phyloP scores from a whole-genome alignment of 2,113 vertebrate species.

The Phalacrocorax aristotelis region DNA sequence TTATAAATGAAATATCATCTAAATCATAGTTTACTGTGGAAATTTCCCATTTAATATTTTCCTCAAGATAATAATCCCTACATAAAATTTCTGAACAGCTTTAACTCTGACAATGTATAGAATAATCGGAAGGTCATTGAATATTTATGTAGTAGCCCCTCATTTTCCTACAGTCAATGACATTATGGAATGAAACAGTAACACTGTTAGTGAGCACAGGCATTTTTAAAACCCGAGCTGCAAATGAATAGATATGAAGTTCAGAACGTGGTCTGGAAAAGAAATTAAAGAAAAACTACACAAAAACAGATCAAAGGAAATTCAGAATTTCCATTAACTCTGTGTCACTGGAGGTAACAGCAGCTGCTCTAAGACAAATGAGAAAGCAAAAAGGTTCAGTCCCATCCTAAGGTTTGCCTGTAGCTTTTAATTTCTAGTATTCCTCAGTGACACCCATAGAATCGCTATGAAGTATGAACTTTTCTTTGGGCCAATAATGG shows the following conservation, averaged over 20 bases:
- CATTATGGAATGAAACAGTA: background rate
- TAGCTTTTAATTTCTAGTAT: background rate
- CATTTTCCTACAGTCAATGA: background rate
- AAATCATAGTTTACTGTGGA: background rate
- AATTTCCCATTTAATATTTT: background rate
- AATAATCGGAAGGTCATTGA: background rate
- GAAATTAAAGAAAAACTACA: background rate
- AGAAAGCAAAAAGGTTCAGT: background rate
- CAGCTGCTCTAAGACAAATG: background rate
- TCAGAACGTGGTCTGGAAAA: background rate
- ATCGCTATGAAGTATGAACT: background rate
- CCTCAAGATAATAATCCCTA: background rate
- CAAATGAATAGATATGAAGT: background rate
- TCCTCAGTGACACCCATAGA: background rate
- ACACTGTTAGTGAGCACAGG: background rate
- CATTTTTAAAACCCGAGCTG: background rate
- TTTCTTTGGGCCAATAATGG: background rate
- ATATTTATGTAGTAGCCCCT: background rate
- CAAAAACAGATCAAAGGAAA: background rate
- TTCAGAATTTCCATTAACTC: background rate
- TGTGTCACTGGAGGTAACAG: background rate
- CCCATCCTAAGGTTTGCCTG: background rate
- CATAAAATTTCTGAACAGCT: background rate
- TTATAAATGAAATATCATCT: background rate
- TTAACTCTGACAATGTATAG: background rate